Evolutionary conservation across 2,113 vertebrate genomes (phyloP).

Genomic region (Excalfactoria chinensis): DNA sequence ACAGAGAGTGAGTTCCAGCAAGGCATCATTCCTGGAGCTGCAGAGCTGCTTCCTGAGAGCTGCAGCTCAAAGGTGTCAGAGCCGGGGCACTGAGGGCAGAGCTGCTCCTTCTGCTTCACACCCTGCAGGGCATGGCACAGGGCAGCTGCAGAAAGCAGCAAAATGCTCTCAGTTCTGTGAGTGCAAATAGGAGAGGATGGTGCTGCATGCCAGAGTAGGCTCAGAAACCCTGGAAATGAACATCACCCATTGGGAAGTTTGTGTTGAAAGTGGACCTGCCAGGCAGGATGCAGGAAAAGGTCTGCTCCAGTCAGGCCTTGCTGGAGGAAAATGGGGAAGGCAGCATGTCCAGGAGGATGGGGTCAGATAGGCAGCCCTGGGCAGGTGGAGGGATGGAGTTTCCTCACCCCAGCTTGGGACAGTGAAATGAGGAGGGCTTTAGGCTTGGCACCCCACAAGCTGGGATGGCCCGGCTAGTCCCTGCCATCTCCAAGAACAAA

Average conservation of each 20-base stretch:
- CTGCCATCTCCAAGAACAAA: neutral
- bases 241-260: neutral
- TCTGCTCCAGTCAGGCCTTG: neutral
- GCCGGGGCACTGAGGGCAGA: fast-evolving
- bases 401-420: neutral
- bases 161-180: neutral
- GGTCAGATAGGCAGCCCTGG: neutral
- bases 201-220: neutral
- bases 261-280: neutral
- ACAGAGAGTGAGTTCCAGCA: neutral
- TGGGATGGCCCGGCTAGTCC: neutral
- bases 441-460: neutral
- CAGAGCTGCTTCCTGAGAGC: neutral
- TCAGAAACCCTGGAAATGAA: neutral
- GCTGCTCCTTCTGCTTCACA: neutral
- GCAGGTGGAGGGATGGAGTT: no score
- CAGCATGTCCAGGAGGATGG: neutral
- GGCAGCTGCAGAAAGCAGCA: neutral
- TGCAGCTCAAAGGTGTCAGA: neutral
- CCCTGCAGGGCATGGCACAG: no score
- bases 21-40: neutral
- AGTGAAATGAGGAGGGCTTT: neutral
- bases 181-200: neutral
- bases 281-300: neutral
- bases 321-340: neutral